These are phyloP conservation scores for Nerophis lumbriciformis DNA, from an alignment of 2,113 vertebrate genomes.

Conservation along the genomic window DNA sequence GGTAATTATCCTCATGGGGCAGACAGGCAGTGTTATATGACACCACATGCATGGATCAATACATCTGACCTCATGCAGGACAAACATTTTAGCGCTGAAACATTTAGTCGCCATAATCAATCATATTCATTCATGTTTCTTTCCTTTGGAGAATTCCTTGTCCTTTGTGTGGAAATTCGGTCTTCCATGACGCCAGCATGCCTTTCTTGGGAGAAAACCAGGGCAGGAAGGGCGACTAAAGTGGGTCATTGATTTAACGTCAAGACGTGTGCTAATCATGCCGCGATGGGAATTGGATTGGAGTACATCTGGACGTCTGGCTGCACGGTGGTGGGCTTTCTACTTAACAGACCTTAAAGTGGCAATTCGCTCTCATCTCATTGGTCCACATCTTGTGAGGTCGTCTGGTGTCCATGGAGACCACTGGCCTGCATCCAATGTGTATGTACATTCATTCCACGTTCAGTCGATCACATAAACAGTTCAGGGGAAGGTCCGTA, in stretches of 20 bases:
- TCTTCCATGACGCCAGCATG: background rate
- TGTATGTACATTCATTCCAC: background rate
- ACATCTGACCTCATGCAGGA: conserved; percentile 29
- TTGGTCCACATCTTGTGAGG: background rate
- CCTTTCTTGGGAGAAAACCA: conserved; percentile 9
- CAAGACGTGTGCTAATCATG: conserved; percentile 47
- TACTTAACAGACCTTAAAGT: background rate
- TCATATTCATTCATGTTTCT: conserved; percentile 20
- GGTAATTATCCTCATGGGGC: conserved; percentile 12
- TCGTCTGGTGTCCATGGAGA: conserved; percentile 21
- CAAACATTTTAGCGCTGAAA: conserved; percentile 33
- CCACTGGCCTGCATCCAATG: conserved; percentile 3
- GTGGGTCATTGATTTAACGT: conserved; percentile 56
- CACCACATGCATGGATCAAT: conserved; percentile 40
- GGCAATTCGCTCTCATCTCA: conserved; percentile 1
- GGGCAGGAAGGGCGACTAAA: conserved; percentile 11
- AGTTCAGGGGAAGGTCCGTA: conserved; percentile 5
- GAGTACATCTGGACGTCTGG: conserved; percentile 1
- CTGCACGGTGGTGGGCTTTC: background rate
- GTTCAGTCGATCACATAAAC: conserved; percentile 15
- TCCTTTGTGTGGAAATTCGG: background rate
- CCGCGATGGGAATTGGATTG: conserved; percentile 25
- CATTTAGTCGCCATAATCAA: conserved; percentile 32
- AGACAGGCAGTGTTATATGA: conserved; percentile 24
- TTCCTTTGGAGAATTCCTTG: background rate